Conservation (phyloP, 2,888 invertebrate genomes). For the Gibbula magus region DNA sequence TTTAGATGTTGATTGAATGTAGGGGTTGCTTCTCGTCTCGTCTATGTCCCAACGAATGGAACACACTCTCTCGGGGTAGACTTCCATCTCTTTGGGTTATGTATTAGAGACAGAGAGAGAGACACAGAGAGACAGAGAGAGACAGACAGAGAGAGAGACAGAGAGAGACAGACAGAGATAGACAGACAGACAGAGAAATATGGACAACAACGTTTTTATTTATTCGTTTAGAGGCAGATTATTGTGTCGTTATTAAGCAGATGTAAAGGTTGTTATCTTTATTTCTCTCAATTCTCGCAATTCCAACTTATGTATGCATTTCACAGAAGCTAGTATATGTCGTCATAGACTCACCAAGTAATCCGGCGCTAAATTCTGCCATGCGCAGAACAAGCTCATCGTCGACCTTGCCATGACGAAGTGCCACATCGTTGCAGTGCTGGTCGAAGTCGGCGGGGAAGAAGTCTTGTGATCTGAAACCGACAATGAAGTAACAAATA, state of each 20-base stretch:
- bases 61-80: not conserved
- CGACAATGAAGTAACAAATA: no score
- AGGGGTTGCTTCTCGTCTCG: no score
- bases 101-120: no score
- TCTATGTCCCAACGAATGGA: no score
- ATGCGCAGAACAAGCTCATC: not conserved
- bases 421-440: not conserved
- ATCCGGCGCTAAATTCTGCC: not conserved
- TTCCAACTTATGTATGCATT: no score
- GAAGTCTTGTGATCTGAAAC: slow-evolving; percentile 3
- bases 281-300: not conserved
- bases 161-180: not conserved
- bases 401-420: not conserved
- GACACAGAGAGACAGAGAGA: not conserved
- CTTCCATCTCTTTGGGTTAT: no score
- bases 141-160: slow-evolving; percentile 8
- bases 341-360: not conserved
- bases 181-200: no score
- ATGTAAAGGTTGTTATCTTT: not conserved
- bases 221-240: not conserved
- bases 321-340: not conserved
- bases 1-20: no score
- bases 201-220: no score
- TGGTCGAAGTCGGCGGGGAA: not conserved
- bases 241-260: no score